phyloP scores from a whole-genome alignment of 2,113 vertebrate species.

The Platichthys stellatus region DNA sequence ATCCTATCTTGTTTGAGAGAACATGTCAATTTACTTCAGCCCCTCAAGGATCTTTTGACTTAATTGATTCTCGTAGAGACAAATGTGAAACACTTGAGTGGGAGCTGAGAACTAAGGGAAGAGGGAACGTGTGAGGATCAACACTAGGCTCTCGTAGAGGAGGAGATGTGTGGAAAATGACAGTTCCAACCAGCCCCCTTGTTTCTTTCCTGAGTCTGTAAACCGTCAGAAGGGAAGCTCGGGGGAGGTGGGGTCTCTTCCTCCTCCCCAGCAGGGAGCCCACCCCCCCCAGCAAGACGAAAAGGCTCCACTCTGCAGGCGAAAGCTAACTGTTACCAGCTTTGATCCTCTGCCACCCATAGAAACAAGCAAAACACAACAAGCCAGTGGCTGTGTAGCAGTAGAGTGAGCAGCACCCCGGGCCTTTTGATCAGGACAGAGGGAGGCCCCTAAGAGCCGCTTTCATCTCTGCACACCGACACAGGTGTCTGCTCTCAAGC shows the following conservation, averaged over 20 bases:
- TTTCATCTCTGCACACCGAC: constrained; percentile 78
- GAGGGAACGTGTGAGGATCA: constrained; percentile 72
- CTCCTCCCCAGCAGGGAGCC: constrained; percentile 79
- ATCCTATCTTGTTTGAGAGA: neutral
- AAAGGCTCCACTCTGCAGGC: constrained; percentile 80
- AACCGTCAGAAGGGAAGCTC: constrained; percentile 67
- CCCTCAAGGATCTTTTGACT: constrained; percentile 39
- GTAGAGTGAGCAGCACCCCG: constrained; percentile 74
- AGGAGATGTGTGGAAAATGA: constrained; percentile 78
- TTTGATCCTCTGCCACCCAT: constrained; percentile 83
- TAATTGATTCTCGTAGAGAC: constrained; percentile 76
- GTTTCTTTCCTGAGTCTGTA: constrained; percentile 67
- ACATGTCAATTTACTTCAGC: constrained; percentile 5
- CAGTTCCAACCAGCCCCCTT: constrained; percentile 69
- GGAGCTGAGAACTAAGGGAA: constrained; percentile 61
- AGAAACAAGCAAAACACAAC: constrained; percentile 77
- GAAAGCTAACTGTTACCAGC: constrained; percentile 85
- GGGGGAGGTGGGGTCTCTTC: constrained; percentile 68
- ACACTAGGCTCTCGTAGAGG: constrained; percentile 75
- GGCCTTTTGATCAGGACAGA: constrained; percentile 83
- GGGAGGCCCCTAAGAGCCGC: constrained; percentile 63
- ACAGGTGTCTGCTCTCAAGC: constrained; percentile 77
- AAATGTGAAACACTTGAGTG: constrained; percentile 76
- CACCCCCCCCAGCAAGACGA: constrained; percentile 75
- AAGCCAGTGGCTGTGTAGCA: constrained; percentile 66